Conservation (phyloP, 1,140 invertebrate genomes). For the Calephelis nemesis region DNA sequence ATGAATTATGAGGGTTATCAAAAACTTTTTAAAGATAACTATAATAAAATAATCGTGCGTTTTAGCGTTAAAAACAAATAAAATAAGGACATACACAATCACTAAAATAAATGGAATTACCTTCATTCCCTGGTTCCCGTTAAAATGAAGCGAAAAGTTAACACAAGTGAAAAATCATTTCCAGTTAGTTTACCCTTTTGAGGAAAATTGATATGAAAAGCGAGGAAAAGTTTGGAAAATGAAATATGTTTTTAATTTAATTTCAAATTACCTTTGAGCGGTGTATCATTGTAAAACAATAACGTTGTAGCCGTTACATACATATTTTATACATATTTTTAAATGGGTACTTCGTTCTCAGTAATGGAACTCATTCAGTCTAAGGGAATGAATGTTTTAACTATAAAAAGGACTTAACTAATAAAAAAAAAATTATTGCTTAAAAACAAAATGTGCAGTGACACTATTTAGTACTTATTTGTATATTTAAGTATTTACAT, state of each 20-base stretch:
- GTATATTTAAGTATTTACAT: too few relatives aligned
- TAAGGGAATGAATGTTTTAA: too few relatives aligned
- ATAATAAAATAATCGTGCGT: constrained; percentile 5
- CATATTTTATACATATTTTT: too few relatives aligned
- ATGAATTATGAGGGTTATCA: too few relatives aligned
- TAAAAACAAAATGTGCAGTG: too few relatives aligned
- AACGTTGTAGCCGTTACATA: too few relatives aligned
- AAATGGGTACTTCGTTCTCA: too few relatives aligned
- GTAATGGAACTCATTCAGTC: too few relatives aligned
- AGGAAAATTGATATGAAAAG: constrained; percentile 8
- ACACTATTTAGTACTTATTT: too few relatives aligned
- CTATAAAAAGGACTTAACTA: too few relatives aligned
- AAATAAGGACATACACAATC: constrained; percentile 52
- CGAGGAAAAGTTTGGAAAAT: neutral
- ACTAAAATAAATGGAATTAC: constrained; percentile 61
- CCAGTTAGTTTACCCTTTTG: constrained; percentile 11
- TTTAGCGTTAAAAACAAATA: constrained; percentile 30
- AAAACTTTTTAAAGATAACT: neutral
- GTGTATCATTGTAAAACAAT: neutral
- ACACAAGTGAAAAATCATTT: constrained; percentile 43
- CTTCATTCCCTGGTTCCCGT: constrained; percentile 74
- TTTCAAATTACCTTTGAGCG: neutral
- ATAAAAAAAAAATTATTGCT: too few relatives aligned
- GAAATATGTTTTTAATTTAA: neutral
- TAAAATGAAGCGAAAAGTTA: constrained; percentile 69